Conservation (phyloP, 2,797 vertebrate genomes). For the Falco rusticolus region DNA sequence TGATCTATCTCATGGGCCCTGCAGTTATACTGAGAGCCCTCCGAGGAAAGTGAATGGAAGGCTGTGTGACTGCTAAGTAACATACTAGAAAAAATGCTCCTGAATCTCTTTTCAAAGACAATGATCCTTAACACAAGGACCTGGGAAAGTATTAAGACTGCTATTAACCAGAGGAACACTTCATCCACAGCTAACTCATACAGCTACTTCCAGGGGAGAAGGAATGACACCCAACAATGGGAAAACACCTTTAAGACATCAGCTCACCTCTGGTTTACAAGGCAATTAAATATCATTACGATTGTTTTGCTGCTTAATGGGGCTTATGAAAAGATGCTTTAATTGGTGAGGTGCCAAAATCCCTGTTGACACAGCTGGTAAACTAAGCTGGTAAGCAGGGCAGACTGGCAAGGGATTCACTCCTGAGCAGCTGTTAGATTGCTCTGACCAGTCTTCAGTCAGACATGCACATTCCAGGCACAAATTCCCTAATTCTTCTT, state of each 20-base stretch:
- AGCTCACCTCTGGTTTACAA: neutral
- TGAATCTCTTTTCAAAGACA: neutral
- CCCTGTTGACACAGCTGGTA: neutral
- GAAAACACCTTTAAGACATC: neutral
- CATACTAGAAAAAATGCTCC: neutral
- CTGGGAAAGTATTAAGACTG: neutral
- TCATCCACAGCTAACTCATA: neutral
- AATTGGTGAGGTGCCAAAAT: neutral
- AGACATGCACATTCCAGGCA: neutral
- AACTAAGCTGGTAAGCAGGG: neutral
- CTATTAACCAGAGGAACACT: neutral
- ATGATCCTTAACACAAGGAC: neutral
- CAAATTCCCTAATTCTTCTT: neutral
- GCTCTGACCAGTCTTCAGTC: neutral
- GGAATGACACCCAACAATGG: neutral
- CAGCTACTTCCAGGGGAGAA: neutral
- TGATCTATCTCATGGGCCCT: neutral
- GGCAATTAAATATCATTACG: neutral
- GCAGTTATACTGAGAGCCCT: neutral
- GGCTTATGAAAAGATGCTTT: neutral
- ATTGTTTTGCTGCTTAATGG: neutral
- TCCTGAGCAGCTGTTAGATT: neutral
- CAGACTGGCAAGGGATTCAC: neutral
- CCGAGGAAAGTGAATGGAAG: neutral
- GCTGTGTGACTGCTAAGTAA: neutral